Conservation (phyloP, 1,140 invertebrate species). For the Hylaeus anthracinus region DNA sequence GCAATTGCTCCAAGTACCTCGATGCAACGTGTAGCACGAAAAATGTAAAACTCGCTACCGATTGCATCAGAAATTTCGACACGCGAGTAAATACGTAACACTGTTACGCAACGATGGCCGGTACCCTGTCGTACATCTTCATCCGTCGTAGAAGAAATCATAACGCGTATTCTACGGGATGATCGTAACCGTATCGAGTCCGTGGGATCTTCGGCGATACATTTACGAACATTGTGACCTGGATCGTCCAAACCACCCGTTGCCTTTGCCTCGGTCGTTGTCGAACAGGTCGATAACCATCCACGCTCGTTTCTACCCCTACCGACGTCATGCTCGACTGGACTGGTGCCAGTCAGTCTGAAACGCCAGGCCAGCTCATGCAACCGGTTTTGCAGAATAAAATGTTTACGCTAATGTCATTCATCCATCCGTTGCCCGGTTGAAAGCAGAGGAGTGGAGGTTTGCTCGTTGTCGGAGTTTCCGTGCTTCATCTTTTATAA, state of each 20-base stretch:
- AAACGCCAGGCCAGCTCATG: too few species aligned
- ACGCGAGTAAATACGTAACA: background rate
- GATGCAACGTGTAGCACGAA: background rate
- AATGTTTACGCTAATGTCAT: slow-evolving; percentile 3
- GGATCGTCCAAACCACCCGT: background rate
- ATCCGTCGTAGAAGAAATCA: background rate
- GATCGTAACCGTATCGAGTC: background rate
- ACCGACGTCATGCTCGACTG: too few species aligned
- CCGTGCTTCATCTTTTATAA: too few species aligned
- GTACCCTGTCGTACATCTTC: background rate
- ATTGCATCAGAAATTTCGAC: slow-evolving; percentile 23
- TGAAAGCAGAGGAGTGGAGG: background rate
- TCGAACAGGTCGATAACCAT: slow-evolving; percentile 26
- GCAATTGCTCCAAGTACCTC: too few species aligned
- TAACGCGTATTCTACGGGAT: background rate
- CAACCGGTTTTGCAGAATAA: slow-evolving; percentile 29
- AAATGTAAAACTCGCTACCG: background rate
- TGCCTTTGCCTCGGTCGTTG: background rate
- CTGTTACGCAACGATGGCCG: background rate
- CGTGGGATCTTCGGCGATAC: background rate
- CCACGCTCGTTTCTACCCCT: slow-evolving; percentile 7
- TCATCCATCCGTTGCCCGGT: background rate
- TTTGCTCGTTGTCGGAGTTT: too few species aligned
- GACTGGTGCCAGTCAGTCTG: too few species aligned
- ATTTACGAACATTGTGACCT: background rate